Evolutionary conservation across 2,113 vertebrate species (phyloP).

Genomic region (Aplodontia rufa): DNA sequence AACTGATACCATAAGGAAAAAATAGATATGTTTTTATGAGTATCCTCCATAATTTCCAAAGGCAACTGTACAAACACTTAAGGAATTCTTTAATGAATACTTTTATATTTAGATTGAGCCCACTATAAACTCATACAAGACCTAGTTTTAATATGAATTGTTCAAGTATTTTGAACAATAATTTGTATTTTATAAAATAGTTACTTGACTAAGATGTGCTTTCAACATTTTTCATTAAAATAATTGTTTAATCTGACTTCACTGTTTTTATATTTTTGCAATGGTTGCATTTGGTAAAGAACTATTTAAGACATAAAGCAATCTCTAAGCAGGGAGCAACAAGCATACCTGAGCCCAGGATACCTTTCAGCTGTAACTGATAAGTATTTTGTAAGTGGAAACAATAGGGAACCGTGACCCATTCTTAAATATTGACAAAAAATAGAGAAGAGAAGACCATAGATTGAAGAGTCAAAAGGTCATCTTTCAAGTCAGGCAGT

Average conservation of each 20-base stretch:
- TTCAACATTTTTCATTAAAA: conserved; percentile 33
- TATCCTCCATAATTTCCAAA: conserved; percentile 28
- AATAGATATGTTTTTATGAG: neutral
- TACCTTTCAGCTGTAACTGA: neutral
- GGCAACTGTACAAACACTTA: neutral
- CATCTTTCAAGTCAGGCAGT: neutral
- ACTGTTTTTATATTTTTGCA: neutral
- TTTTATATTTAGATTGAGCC: neutral
- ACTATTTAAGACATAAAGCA: neutral
- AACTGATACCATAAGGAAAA: neutral
- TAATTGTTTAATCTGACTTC: neutral
- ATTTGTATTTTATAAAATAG: neutral
- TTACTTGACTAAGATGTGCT: neutral
- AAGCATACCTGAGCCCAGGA: neutral
- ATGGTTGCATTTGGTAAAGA: neutral
- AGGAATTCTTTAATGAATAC: neutral
- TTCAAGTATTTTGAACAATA: neutral
- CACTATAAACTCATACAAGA: neutral
- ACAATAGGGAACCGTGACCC: neutral
- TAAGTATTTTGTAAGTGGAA: neutral
- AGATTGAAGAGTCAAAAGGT: neutral
- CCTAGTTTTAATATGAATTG: neutral
- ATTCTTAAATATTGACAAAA: neutral
- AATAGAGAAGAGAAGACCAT: neutral
- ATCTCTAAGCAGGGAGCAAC: neutral